Evolutionary conservation across 2,113 vertebrate species (phyloP).

Genomic region (Neogale vison): DNA sequence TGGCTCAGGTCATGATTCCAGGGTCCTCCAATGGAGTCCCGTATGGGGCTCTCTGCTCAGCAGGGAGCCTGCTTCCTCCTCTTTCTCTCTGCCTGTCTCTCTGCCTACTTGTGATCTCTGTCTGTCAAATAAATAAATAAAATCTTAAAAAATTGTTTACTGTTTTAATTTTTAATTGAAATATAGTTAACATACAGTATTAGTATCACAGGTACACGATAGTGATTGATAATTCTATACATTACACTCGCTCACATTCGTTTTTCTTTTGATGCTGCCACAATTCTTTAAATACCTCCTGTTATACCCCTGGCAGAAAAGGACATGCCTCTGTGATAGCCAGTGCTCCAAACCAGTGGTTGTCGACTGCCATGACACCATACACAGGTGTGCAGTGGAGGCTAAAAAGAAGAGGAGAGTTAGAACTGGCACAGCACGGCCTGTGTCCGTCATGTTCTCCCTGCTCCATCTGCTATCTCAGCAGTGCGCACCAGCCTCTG

Average conservation of each 20-base stretch:
- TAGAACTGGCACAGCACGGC: fast-evolving
- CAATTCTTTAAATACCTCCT: neutral
- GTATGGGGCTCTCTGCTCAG: too few relatives aligned
- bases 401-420: neutral
- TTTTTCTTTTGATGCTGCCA: neutral
- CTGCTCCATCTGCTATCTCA: neutral
- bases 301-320: neutral
- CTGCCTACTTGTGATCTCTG: too few relatives aligned
- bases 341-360: neutral
- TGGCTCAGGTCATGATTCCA: too few relatives aligned
- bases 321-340: neutral
- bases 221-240: neutral
- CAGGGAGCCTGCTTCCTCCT: too few relatives aligned
- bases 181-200: neutral
- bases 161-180: neutral
- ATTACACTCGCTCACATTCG: neutral
- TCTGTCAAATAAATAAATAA: too few relatives aligned
- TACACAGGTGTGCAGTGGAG: neutral
- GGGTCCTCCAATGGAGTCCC: too few relatives aligned
- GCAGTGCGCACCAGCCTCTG: fast-evolving
- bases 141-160: neutral
- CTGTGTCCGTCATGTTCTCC: fast-evolving
- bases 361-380: neutral
- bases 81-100: too few relatives aligned
- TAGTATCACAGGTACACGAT: neutral